These are phyloP conservation scores for Nesometra sesokonis DNA, from an alignment of 35 echinoderm and acorn worm species.

Conservation along the genomic window DNA sequence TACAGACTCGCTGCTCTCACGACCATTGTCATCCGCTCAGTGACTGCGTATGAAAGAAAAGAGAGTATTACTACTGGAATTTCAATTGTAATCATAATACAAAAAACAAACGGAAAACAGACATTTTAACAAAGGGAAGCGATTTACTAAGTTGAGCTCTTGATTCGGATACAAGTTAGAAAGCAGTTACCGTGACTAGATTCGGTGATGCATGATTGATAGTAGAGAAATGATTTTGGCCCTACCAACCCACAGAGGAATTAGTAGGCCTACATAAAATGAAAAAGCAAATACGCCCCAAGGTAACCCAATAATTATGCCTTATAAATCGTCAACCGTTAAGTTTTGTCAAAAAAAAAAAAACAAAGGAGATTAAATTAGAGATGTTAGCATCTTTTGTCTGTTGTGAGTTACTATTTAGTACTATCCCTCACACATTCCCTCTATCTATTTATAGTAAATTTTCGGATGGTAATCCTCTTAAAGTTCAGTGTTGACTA, in stretches of 20 bases:
- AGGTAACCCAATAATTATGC: neutral
- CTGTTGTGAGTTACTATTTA: neutral
- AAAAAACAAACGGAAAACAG: neutral
- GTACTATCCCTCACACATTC: too few relatives aligned
- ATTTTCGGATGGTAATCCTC: neutral
- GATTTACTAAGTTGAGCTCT: neutral
- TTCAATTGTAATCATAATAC: neutral
- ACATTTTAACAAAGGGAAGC: neutral
- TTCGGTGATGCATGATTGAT: neutral
- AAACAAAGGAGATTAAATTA: neutral
- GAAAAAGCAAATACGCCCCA: neutral
- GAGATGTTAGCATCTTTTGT: neutral
- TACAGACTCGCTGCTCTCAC: neutral
- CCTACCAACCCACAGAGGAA: neutral
- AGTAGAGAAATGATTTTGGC: neutral
- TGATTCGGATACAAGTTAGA: neutral
- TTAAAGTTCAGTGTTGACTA: neutral
- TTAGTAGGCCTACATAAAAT: too few relatives aligned
- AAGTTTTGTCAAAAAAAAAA: neutral
- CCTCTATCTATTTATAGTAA: neutral
- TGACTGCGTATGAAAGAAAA: neutral
- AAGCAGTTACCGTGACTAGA: neutral
- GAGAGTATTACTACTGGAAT: neutral
- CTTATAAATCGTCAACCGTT: neutral
- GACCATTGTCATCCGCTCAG: neutral